Base-by-base conservation (phyloP, 2,797 vertebrate species). In the Peromyscus eremicus region DNA sequence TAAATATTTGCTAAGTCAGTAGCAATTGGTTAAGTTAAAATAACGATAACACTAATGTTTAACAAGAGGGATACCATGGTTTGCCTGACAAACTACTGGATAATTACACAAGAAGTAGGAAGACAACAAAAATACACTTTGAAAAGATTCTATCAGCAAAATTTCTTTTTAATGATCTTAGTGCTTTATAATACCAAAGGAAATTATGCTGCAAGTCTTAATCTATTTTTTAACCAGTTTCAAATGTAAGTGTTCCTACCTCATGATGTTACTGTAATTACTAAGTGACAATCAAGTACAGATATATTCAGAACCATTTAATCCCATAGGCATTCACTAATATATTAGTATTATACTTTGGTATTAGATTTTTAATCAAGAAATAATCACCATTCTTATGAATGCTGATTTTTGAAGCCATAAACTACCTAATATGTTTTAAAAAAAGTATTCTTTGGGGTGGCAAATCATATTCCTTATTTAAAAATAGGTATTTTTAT, bases 351-450 rank as follows among this genome's bases (percentile, higher is more conserved):
- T 89, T 92, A 87, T 14, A 94, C 57, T 89, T 92, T 71, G 12
- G 75, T 89, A 92, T 96, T 94, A 91, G 57, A 91, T 86, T 96
- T 96, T 94, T 96, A 97, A 97, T 97, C 79, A 95, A 91, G 91
- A 95, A 96, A 91, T 95, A 60, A 94, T 94, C 43, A 77, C 29
- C 40, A 21, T 89, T 86, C 55, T 94, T 73, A 76, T 43, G 71
- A 95, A 94, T 94, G 89, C 32, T 92, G 76, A 94, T 83, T 85
- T 85, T 92, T 86, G 68, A 95, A 40, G 32, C 11, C 43, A 88
- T 6, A 91, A 89, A 66, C 82, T 83, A 73, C 94, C 55, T 83
- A 95, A 92, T 29, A 86, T n/a, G 6, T 64, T 27, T 75, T 27
- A 43, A 94, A 75, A 94, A 82, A n/a, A n/a, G n/a, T 27, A 83